These are phyloP conservation scores for Tachuris rubrigastra DNA, from an alignment of 2,113 vertebrate genomes.

Conservation along the genomic window DNA sequence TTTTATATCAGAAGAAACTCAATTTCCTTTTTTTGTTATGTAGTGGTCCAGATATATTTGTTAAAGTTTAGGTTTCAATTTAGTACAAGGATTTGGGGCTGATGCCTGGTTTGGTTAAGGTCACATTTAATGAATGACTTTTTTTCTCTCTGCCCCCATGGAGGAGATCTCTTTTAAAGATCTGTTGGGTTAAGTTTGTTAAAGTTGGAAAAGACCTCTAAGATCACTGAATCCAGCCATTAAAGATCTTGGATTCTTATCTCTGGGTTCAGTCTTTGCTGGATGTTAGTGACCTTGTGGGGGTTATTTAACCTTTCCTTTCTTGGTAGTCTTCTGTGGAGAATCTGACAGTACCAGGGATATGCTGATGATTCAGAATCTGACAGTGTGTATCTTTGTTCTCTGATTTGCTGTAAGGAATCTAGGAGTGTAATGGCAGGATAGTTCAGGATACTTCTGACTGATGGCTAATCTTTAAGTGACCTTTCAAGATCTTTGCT, in stretches of 20 bases:
- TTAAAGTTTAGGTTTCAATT: background rate
- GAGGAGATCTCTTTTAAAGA: background rate
- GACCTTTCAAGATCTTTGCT: background rate
- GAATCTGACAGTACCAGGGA: background rate
- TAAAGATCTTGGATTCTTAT: background rate
- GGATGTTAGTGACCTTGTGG: background rate
- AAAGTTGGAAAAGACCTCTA: background rate
- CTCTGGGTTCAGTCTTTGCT: background rate
- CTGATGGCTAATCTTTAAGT: background rate
- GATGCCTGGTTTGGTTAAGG: background rate
- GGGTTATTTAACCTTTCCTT: background rate
- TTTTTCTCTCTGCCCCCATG: background rate
- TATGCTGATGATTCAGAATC: background rate
- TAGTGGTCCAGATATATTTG: background rate
- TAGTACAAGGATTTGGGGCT: background rate
- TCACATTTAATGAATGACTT: background rate
- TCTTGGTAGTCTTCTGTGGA: background rate
- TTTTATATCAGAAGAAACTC: background rate
- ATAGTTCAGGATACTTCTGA: background rate
- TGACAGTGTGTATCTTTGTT: background rate
- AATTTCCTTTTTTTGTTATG: background rate
- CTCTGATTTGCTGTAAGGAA: background rate
- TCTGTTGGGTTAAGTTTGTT: accelerated
- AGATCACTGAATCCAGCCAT: background rate
- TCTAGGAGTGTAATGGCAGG: background rate